Evolutionary conservation across 2,797 vertebrate species (phyloP).

Genomic region (Craterocephalus amniculus): DNA sequence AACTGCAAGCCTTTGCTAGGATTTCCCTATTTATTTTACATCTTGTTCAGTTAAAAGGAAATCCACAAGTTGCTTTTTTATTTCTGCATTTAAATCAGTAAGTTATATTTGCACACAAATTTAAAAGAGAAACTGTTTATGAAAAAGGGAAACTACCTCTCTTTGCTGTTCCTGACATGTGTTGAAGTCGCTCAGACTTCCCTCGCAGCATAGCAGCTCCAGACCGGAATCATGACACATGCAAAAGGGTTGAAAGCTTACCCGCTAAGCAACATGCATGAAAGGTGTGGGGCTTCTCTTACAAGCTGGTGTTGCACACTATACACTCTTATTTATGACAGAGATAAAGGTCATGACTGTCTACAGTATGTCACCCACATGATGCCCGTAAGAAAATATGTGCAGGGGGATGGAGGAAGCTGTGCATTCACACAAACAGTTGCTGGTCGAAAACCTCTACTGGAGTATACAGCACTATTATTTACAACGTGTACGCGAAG

Average conservation of each 20-base stretch:
- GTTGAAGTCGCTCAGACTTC: conserved; percentile 53
- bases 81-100: background rate
- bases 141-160: conserved; percentile 43
- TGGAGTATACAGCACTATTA: conserved; percentile 71
- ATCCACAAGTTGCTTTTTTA: conserved; percentile 1
- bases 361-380: conserved; percentile 56
- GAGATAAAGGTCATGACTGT: conserved; percentile 66
- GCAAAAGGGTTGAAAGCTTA: conserved; percentile 74
- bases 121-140: conserved; percentile 35
- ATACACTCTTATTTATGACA: conserved; percentile 59
- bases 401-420: conserved; percentile 47
- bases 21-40: conserved; percentile 22
- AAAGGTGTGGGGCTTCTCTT: conserved; percentile 68
- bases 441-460: conserved; percentile 77
- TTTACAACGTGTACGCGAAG: conserved; percentile 70
- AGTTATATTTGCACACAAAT: conserved; percentile 6
- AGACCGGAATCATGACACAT: conserved; percentile 69
- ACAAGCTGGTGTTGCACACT: conserved; percentile 68
- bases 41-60: conserved; percentile 17
- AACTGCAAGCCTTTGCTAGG: conserved; percentile 17
- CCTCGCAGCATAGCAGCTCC: conserved; percentile 55
- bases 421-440: conserved; percentile 71
- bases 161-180: conserved; percentile 48
- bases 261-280: conserved; percentile 68
- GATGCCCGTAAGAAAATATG: conserved; percentile 60